Percentiles rank a stretch among this genome's conserved stretches.
These are phyloP conservation scores for Artibeus jamaicensis DNA, from an alignment of 2,797 vertebrate genomes.

Conservation along the genomic window DNA sequence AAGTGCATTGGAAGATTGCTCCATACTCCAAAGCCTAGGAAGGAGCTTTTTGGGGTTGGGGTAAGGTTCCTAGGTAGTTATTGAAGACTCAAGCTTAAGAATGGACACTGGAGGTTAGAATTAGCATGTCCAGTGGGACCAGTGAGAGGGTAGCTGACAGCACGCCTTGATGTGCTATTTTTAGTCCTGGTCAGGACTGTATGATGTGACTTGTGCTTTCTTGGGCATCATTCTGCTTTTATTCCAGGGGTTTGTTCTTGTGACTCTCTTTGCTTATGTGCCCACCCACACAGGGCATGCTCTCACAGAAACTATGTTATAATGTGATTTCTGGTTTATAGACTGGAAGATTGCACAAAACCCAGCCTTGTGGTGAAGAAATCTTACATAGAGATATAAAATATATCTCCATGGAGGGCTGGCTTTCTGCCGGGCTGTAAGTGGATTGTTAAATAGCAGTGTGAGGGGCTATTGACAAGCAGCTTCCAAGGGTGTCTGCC, in stretches of 20 bases:
- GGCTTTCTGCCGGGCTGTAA: constrained; percentile 66
- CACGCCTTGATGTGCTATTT: not conserved
- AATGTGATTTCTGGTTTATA: not conserved
- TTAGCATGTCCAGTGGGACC: not conserved
- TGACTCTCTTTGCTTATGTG: not conserved
- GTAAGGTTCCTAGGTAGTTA: not conserved
- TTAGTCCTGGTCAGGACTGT: not conserved
- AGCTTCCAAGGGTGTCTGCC: constrained; percentile 53
- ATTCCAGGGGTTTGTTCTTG: not conserved
- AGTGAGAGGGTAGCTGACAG: not conserved
- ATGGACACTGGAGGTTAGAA: not conserved
- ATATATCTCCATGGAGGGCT: constrained; percentile 58
- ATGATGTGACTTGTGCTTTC: not conserved
- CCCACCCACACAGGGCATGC: not conserved
- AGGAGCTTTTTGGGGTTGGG: not conserved
- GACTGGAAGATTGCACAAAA: constrained; percentile 35
- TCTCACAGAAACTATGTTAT: constrained; percentile 7
- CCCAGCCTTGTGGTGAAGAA: constrained; percentile 37
- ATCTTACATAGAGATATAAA: constrained; percentile 51
- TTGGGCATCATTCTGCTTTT: constrained; percentile 22
- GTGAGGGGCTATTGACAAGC: constrained; percentile 61
- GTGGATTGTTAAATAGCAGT: constrained; percentile 58
- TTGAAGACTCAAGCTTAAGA: not conserved
- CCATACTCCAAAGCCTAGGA: not conserved
- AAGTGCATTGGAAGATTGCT: not conserved